Conservation (phyloP, 37 sponge, comb jelly and placozoan species). For the Oopsacas minuta region DNA sequence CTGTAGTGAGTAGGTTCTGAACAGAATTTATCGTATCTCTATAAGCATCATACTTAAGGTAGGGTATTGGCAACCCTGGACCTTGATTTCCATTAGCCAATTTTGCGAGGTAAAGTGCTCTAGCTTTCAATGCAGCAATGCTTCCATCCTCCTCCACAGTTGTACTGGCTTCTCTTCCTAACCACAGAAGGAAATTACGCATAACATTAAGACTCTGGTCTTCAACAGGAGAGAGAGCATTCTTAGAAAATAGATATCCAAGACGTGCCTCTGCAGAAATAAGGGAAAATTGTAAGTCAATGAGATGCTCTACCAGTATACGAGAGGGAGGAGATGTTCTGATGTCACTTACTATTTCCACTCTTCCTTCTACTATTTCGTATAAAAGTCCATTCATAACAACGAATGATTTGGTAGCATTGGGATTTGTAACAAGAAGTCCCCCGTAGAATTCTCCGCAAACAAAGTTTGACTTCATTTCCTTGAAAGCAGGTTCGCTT, state of each 20-base stretch:
- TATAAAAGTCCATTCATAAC: too few relatives aligned
- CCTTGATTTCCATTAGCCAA: neutral
- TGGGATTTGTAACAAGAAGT: too few relatives aligned
- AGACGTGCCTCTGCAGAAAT: neutral
- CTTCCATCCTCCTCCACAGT: too few relatives aligned
- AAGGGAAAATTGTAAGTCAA: neutral
- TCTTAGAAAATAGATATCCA: neutral
- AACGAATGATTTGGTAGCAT: too few relatives aligned
- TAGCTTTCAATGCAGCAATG: neutral
- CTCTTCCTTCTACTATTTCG: too few relatives aligned
- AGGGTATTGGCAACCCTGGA: conserved; percentile 13
- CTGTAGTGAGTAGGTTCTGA: neutral
- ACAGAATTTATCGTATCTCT: neutral
- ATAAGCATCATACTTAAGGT: neutral
- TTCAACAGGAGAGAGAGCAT: neutral
- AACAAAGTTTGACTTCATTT: too few relatives aligned
- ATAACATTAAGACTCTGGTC: neutral
- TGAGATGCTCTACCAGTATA: neutral
- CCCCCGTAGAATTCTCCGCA: too few relatives aligned
- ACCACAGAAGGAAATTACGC: too few relatives aligned
- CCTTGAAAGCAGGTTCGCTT: too few relatives aligned
- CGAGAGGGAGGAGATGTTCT: neutral
- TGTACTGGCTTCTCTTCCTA: too few relatives aligned
- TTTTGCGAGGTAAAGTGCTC: neutral
- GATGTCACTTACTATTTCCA: neutral